Evolutionary conservation across 1,140 invertebrate species (phyloP).

Genomic region (Pseudomyrmex sp.): DNA sequence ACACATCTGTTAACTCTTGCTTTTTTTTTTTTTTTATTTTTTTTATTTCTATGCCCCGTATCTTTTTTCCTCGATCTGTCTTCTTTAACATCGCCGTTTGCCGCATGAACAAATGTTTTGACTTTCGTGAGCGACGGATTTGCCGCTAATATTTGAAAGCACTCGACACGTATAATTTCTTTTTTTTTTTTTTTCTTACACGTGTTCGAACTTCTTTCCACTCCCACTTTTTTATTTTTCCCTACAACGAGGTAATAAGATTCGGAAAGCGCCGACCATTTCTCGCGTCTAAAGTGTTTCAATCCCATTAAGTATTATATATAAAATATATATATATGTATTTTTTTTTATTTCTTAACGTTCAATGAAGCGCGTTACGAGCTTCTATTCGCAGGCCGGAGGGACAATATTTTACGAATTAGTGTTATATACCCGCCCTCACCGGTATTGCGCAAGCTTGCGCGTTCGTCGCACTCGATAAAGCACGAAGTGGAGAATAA

Average conservation of each 20-base stretch:
- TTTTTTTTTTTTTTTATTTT: not conserved
- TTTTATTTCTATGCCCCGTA: not conserved
- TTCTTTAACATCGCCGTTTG: not conserved
- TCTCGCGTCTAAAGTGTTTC: too few species aligned
- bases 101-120: slow-evolving; percentile 27
- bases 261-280: too few species aligned
- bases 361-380: not conserved
- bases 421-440: slow-evolving; percentile 11
- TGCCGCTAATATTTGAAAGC: not conserved
- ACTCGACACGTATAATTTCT: not conserved
- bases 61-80: slow-evolving; percentile 7
- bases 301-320: too few species aligned
- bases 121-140: not conserved
- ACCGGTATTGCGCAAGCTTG: slow-evolving; percentile 46
- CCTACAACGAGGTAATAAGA: too few species aligned
- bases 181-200: not conserved
- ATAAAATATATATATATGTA: too few species aligned
- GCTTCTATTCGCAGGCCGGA: not conserved
- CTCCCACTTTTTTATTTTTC: too few species aligned
- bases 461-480: slow-evolving; percentile 58
- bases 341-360: too few species aligned
- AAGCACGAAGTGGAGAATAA: slow-evolving; percentile 57
- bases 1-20: slow-evolving; percentile 45
- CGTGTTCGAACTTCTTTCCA: not conserved
- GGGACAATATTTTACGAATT: slow-evolving; percentile 58